Conservation (phyloP, 64 coral and sea anemone genomes). For the Exaiptasia diaphana region DNA sequence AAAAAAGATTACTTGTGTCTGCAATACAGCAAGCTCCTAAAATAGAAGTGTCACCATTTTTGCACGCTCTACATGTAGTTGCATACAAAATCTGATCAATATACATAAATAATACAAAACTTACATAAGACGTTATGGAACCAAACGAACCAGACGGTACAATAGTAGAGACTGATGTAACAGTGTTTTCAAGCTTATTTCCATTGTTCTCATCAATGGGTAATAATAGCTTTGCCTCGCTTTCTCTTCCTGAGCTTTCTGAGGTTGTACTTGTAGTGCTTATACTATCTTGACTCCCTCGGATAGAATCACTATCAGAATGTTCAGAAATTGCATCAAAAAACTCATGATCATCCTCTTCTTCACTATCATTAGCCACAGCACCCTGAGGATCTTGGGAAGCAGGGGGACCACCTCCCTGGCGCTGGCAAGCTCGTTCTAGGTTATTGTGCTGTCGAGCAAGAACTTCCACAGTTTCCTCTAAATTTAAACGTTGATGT, state of each 20-base stretch:
- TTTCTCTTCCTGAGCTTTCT: constrained; percentile 34
- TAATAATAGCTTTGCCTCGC: constrained; percentile 17
- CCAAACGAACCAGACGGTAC: not conserved
- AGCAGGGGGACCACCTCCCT: constrained; percentile 36
- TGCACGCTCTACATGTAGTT: no score
- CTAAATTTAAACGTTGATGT: constrained; percentile 64
- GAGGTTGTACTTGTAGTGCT: constrained; percentile 82
- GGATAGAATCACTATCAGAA: constrained; percentile 61
- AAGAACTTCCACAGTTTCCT: constrained; percentile 88
- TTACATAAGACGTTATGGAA: not conserved
- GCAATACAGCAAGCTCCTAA: no score
- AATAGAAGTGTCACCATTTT: no score
- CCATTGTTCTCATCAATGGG: not conserved
- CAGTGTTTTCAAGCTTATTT: not conserved
- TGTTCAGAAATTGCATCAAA: constrained; percentile 97
- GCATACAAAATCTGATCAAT: no score
- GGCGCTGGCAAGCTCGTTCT: constrained; percentile 72
- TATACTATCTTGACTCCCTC: constrained; percentile 70
- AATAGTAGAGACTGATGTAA: not conserved
- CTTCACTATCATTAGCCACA: constrained; percentile 62
- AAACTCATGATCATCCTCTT: constrained; percentile 70
- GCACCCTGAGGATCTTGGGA: constrained; percentile 27
- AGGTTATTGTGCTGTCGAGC: constrained; percentile 86
- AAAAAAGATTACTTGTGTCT: no score
- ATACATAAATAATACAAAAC: no score